Base-by-base conservation (phyloP, 2,797 vertebrate species). In the Acanthopagrus latus region DNA sequence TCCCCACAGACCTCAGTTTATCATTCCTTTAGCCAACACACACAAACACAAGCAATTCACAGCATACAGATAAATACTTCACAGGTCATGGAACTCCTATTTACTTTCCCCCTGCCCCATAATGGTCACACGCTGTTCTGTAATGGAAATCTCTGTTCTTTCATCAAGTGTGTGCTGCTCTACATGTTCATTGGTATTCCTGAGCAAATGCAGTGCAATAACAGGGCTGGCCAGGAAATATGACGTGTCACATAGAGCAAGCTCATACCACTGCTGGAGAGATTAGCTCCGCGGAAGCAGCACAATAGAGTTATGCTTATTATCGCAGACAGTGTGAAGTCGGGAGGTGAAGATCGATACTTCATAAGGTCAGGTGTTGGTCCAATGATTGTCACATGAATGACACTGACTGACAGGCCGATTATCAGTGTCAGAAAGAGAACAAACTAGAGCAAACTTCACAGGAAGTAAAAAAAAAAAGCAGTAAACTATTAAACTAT, bases 61-160 rank as follows among this genome's bases (percentile, higher is more conserved):
- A 7, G 58, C 66, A 72, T 73, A 78, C 16, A 82, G 76, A 86
- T 68, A 57, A 64, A 81, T 80, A 76, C 84, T 91, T 89, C 79
- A 88, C 85, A 87, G 80, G 76, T 82, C 65, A 78, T 60, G 48
- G 65, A 81, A 68, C 56, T 82, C 59, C 54, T 72, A 83, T 91
- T 88, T 87, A 84, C 60, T 78, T 55, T 59, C 58, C 41, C 76
- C 48, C 17, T 46, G 23, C 72, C 12, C 33, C 4, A 52, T 86
- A 88, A 89, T 89, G 63, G 71, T 73, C 75, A 74, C 65, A 86
- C 71, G 58, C 75, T 88, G 72, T 62, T 85, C 47, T 60, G 47
- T 81, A 85, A 83, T 79, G 72, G 71, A 23, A 80, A 64, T 84
- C 89, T 81, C 65, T 90, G 81, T 85, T 71, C 71, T 76, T 59